Evolutionary conservation across 2,888 invertebrate species (phyloP), one percentile per base, ranked within the genome.

Genomic region (Agriopis aurantiaria): DNA sequence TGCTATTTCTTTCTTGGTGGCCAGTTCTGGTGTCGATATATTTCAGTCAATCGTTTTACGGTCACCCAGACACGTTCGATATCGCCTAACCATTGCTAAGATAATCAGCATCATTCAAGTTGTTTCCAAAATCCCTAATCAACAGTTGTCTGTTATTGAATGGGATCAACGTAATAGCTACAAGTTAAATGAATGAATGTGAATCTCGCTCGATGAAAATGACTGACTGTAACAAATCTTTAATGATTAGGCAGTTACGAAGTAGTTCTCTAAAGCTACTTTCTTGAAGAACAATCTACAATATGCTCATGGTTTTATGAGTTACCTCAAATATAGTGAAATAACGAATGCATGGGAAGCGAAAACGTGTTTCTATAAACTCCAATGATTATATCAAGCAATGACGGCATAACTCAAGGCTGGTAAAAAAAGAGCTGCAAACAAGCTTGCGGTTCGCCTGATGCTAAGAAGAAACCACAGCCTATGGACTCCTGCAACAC

Each of bases 181-280:
- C 33, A 33, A 33, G 14, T 9, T 40, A 41, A 7, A 40, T 56
- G 40, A 59, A 33, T 49, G 59, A 59, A 49, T 14, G 40, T 59
- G 49, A 5, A 33, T 59, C 33, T 11, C 40, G 33, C n/a, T 33
- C 23, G 17, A 52, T 58, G 57, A 33, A 33, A 17, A 58, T 52
- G 58, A 49, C 43, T 57, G 57, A 48, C 51, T 65, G 58, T 65
- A 11, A 43, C 58, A 58, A 65, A 65, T 65, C 65, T 65, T 11
- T 57, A 58, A 65, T 51, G 49, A 59, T n/a, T 40, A 12, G 33
- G 12, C n/a, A 33, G 48, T 59, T 59, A 46, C 12, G 11, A 10
- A 58, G 55, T 17, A 23, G 49, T 49, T 33, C 59, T 49, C 59
- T 46, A n/a, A 48, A 12, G 23, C n/a, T 48, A 48, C 48, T 59